Evolutionary conservation across 1,140 invertebrate genomes (phyloP), one percentile per base, ranked within the genome.

Genomic region (Tyrophagus putrescentiae): DNA sequence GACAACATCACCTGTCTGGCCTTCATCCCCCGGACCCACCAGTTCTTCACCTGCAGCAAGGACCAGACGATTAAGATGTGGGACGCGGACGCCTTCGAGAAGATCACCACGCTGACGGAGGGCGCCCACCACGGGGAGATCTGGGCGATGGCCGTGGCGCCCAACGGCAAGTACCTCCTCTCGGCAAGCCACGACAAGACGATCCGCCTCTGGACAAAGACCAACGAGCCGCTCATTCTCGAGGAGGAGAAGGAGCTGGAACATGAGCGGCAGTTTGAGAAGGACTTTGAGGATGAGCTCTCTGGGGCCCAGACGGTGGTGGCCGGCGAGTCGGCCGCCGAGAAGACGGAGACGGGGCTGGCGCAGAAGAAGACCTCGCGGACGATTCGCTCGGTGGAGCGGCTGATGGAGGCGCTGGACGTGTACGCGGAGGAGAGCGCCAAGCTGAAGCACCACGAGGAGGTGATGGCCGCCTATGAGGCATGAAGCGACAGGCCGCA

Each of bases 61-160:
- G 94, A 98, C 74, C 87, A 87, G 84, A 83, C 60, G 69, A 75
- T 97, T 0, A 96, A 95, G 72, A 83, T 97, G 72, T 99, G 95
- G 93, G 94, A 99, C 76, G 91, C 80, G 0, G 93, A 97, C 70
- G 85, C 77, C 53, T 97, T 87, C 70, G 79, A 91, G 66, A 87
- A 89, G 73, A 90, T 96, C 58, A 75, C 84, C 7, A 93, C 89
- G 0, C 72, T 97, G n/a, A n/a, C n/a, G n/a, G 78, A 84, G 77
- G 84, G 84, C 13, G n/a, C n/a, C n/a, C 88, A 92, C 72, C 76
- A 80, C 66, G 84, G 84, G 4, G 84, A 85, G 73, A 81, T 87
- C 2, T 82, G 80, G 75, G 75, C 75, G 64, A 72, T 94, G 65
- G 76, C 79, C 29, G 79, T 94, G 41, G 86, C 85, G 63, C 79